Percentiles rank a stretch among this genome's conserved stretches.
These are phyloP conservation scores for Yponomeuta sedellus DNA, from an alignment of 2,888 invertebrate species.

Conservation along the genomic window DNA sequence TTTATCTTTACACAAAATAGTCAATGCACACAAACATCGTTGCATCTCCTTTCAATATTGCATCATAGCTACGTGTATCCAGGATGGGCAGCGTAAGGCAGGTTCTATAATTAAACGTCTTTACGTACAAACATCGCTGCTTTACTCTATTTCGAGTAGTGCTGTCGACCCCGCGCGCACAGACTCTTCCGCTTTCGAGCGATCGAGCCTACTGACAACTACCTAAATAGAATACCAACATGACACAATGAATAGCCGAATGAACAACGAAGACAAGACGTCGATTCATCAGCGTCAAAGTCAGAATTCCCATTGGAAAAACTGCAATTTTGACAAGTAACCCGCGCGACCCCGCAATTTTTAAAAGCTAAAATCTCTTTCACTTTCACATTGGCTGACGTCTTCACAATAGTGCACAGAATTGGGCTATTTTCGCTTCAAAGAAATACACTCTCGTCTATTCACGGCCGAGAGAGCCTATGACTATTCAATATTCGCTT, in stretches of 20 bases:
- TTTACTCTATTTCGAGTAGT: conserved; percentile 11
- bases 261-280: conserved; percentile 25
- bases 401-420: conserved; percentile 38
- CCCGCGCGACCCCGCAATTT: conserved; percentile 41
- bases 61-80: background rate
- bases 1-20: too few relatives aligned
- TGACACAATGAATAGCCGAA: background rate
- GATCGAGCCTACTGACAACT: background rate
- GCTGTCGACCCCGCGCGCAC: conserved; percentile 16
- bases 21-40: too few relatives aligned
- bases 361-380: conserved; percentile 16
- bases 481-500: conserved; percentile 35
- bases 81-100: background rate
- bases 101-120: conserved; percentile 2
- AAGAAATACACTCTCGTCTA: conserved; percentile 29
- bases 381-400: conserved; percentile 46
- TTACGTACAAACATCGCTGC: background rate
- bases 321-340: conserved; percentile 38
- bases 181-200: conserved; percentile 9
- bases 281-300: conserved; percentile 35
- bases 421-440: conserved; percentile 36
- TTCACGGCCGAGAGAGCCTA: conserved; percentile 26
- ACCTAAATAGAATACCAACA: conserved; percentile 6
- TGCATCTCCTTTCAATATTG: background rate
- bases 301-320: conserved; percentile 7